Evolutionary conservation across 2,113 vertebrate species (phyloP).

Genomic region (Corvus cornix): DNA sequence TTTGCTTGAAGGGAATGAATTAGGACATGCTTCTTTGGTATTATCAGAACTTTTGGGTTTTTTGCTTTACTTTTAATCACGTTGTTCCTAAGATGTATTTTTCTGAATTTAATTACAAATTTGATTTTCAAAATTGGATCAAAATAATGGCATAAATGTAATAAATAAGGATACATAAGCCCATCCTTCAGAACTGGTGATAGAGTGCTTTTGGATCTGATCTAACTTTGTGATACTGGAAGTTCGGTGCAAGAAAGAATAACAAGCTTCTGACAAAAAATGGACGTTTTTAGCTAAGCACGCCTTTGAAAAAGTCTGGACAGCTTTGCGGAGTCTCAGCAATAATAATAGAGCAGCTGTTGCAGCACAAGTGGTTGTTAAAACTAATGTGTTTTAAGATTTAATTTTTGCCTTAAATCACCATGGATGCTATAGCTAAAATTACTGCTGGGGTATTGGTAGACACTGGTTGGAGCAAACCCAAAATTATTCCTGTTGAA

Average conservation of each 20-base stretch:
- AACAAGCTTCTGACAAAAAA: not conserved
- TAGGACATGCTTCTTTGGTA: not conserved
- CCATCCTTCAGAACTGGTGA: not conserved
- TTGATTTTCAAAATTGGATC: not conserved
- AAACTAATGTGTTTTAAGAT: not conserved
- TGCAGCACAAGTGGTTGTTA: not conserved
- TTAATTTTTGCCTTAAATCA: not conserved
- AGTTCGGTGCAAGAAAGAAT: not conserved
- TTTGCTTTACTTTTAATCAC: not conserved
- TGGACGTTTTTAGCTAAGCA: not conserved
- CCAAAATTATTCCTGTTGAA: not conserved
- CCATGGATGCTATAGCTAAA: not conserved
- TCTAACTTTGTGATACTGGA: not conserved
- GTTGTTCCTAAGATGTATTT: not conserved
- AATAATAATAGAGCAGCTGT: not conserved
- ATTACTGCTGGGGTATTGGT: not conserved
- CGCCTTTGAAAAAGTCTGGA: not conserved
- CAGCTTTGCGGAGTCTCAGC: not conserved
- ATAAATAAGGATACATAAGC: not conserved
- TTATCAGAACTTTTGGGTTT: not conserved
- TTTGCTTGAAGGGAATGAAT: not conserved
- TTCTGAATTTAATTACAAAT: not conserved
- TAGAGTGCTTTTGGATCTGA: not conserved
- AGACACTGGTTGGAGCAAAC: not conserved
- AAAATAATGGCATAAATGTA: not conserved